Base-by-base conservation (phyloP, 2,797 vertebrate species). In the Hylomyscus alleni region DNA sequence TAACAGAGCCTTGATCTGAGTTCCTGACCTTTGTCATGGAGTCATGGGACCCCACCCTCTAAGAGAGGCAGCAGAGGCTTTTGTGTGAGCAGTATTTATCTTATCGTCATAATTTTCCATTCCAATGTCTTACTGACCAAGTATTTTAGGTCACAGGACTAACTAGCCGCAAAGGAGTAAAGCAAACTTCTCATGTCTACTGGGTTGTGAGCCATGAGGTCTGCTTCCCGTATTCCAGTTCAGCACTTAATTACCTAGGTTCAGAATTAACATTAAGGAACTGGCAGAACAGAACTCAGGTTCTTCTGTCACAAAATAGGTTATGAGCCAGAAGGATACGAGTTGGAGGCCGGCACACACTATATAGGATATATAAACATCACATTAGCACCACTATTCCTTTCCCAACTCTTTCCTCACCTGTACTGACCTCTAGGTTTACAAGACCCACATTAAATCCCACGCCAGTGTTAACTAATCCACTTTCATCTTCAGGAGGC, bases 291-390 rank as follows among this genome's bases (percentile, higher is more conserved):
- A 58, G 1, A 10, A 67, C 31, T 90, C 67, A 37, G 11, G 72
- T 60, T 58, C 81, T 95, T 87, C 34, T 73, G 3, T 60, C 72
- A 93, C 72, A 93, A 87, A 90, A 67, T 54, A 19, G 52, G 29
- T 56, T n/a, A 52, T 26, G 2, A 80, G 34, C 34, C 78, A 56
- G 52, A 37, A 56, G 78, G 34, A 80, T 80, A 34, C 22, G 76
- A 44, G 40, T 77, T 19, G 3, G 44, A 77, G 29, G 44, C 37
- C 12, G 26, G 22, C 73, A n/a, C 44, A 44, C 6, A 44, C 44
- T 44, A 44, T 44, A 44, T 44, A 44, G 3, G 44, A 44, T 44
- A 44, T 44, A 44, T 44, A 44, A 44, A 44, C 44, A 44, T 44
- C 44, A 44, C 44, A 44, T 44, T 44, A 44, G 44, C 6, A 6